Conservation (phyloP, 2,797 vertebrate genomes). For the Falco peregrinus region DNA sequence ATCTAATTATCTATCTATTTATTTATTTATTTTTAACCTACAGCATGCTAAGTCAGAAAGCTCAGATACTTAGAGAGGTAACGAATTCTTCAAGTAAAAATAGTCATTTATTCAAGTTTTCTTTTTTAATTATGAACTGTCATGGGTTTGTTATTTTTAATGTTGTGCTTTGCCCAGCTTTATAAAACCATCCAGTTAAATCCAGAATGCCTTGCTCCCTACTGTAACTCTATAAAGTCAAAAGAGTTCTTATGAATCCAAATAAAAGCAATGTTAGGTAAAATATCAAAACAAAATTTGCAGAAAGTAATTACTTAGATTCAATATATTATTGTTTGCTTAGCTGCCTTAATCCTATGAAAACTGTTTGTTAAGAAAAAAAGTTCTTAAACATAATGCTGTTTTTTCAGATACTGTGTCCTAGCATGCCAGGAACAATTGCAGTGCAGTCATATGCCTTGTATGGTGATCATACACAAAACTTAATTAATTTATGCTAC, state of each 20-base stretch:
- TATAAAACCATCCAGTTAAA: not conserved
- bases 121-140: not conserved
- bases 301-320: not conserved
- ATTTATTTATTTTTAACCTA: not conserved
- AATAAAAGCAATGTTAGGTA: not conserved
- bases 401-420: not conserved
- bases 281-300: not conserved
- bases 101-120: not conserved
- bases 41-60: not conserved
- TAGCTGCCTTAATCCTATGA: not conserved
- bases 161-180: not conserved
- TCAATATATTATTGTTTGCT: not conserved
- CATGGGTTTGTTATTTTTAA: not conserved
- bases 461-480: not conserved
- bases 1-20: not conserved
- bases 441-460: not conserved
- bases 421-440: not conserved
- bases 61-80: not conserved
- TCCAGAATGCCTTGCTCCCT: not conserved
- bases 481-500: not conserved
- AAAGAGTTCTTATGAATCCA: not conserved
- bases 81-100: not conserved
- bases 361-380: not conserved
- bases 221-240: not conserved
- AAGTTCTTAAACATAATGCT: not conserved